Percentiles rank a stretch among this genome's conserved stretches.
These are phyloP conservation scores for Rhizoglyphus robini DNA, from an alignment of 1,140 invertebrate genomes.

Conservation along the genomic window DNA sequence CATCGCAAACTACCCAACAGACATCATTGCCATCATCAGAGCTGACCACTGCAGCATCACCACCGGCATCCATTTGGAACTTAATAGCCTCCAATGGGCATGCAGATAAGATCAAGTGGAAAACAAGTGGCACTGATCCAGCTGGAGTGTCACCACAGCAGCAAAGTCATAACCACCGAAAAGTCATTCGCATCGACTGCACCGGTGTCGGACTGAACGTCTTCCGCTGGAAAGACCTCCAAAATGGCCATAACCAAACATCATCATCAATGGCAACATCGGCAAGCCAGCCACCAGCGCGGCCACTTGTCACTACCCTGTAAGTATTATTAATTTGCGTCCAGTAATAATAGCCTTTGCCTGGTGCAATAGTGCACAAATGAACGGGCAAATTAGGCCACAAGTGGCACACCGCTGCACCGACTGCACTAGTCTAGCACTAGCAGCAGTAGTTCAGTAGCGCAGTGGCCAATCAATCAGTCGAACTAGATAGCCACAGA, in stretches of 20 bases:
- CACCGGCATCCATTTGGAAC: background rate
- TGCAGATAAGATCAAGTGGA: background rate
- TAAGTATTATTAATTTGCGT: background rate
- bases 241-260: background rate
- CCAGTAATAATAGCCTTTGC: no score
- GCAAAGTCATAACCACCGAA: background rate
- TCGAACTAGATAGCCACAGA: no score
- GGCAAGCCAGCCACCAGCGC: background rate
- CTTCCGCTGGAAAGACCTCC: no score
- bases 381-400: background rate
- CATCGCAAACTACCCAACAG: background rate
- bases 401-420: no score
- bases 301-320: background rate
- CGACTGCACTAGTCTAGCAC: no score
- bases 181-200: background rate
- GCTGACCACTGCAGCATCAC: background rate
- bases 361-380: no score
- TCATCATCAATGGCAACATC: background rate
- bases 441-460: no score
- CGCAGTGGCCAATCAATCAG: no score
- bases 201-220: no score
- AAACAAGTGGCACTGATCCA: background rate
- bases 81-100: background rate
- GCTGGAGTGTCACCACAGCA: background rate
- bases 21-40: no score